Percentiles rank a stretch among this genome's conserved stretches.
Conservation (phyloP, 2,113 vertebrate genomes). For the Micromys minutus region DNA sequence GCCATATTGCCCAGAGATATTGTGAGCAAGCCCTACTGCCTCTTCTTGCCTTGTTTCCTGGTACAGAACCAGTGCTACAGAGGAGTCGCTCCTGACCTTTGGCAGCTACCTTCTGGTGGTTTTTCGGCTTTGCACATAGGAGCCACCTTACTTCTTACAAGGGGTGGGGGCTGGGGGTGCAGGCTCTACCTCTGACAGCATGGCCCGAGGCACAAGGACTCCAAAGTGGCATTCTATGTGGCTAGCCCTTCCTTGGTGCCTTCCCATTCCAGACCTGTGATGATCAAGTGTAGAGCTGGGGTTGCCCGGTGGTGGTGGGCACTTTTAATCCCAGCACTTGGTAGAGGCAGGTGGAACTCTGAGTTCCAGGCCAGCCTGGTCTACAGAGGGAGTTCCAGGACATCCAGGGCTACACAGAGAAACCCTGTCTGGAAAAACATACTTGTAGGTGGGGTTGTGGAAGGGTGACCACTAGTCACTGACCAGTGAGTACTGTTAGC, state of each 20-base stretch:
- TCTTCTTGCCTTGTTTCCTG: background rate
- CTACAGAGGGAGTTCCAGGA: background rate
- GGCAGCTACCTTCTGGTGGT: background rate
- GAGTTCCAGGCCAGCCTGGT: background rate
- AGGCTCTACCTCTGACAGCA: background rate
- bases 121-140: background rate
- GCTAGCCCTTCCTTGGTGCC: fast-evolving
- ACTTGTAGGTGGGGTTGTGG: fast-evolving
- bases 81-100: background rate
- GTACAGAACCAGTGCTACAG: background rate
- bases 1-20: background rate
- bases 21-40: fast-evolving
- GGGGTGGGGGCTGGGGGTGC: too few species aligned
- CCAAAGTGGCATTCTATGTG: fast-evolving
- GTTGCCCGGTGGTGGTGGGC: background rate
- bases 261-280: background rate
- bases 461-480: too few species aligned
- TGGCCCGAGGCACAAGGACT: background rate
- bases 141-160: fast-evolving
- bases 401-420: background rate
- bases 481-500: background rate
- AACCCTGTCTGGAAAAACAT: background rate
- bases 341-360: background rate
- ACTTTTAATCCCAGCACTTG: background rate
- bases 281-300: background rate